Evolutionary conservation across 2,888 invertebrate species (phyloP).

Genomic region (Xylocampa areola): DNA sequence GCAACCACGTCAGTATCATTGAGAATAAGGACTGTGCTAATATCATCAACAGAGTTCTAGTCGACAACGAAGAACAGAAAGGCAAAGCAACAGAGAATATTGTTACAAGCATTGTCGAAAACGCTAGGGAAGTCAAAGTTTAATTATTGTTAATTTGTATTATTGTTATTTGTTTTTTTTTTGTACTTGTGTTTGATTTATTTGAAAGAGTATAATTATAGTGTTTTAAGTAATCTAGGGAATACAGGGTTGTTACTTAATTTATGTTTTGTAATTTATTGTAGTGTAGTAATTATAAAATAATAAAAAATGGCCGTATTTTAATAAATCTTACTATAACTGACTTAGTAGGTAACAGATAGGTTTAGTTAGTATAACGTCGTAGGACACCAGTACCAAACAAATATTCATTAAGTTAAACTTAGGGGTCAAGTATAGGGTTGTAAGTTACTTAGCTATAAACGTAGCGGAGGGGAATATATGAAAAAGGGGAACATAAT

Average conservation of each 20-base stretch:
- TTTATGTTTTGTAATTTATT: conserved; percentile 37
- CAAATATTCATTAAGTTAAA: conserved; percentile 76
- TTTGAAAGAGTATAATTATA: conserved; percentile 32
- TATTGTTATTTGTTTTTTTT: conserved; percentile 1
- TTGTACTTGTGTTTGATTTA: conserved; percentile 33
- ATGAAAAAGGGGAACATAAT: conserved; percentile 37
- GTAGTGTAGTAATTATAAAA: conserved; percentile 49
- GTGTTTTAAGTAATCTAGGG: conserved; percentile 49
- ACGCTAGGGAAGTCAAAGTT: conserved; percentile 70
- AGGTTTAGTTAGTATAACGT: conserved; percentile 58
- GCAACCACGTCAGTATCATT: conserved; percentile 92
- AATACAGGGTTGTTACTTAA: conserved; percentile 45
- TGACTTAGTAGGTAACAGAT: conserved; percentile 56
- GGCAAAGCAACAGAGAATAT: conserved; percentile 72
- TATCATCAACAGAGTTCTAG: conserved; percentile 88
- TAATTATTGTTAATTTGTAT: conserved; percentile 41
- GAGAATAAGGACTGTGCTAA: conserved; percentile 91
- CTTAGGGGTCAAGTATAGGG: conserved; percentile 37
- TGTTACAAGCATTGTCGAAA: conserved; percentile 80
- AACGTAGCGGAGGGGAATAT: conserved; percentile 32
- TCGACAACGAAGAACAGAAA: conserved; percentile 63
- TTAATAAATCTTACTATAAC: conserved; percentile 62
- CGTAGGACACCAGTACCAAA: conserved; percentile 82
- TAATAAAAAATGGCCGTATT: conserved; percentile 70
- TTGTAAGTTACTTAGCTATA: conserved; percentile 26